Evolutionary conservation across 2,797 vertebrate genomes (phyloP).

Genomic region (Periophthalmus magnuspinnatus): DNA sequence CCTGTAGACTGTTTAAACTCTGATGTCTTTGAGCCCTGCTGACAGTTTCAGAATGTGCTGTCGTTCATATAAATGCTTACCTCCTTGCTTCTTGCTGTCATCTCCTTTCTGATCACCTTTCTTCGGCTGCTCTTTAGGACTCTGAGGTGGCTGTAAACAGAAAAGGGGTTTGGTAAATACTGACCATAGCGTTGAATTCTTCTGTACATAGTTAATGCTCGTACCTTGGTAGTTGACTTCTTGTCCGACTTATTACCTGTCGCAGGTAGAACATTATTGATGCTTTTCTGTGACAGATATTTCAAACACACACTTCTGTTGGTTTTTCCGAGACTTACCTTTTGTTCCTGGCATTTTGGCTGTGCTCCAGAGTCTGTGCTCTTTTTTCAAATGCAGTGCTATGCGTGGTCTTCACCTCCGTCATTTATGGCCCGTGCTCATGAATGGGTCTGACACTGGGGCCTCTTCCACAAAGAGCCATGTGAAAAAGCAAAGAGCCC

Average conservation of each 20-base stretch:
- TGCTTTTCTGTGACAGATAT: neutral
- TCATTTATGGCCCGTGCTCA: conserved; percentile 77
- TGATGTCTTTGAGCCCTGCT: too few species aligned
- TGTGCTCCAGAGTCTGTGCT: conserved; percentile 62
- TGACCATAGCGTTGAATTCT: conserved; percentile 10
- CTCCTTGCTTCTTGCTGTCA: conserved; percentile 84
- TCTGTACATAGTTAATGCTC: conserved; percentile 1
- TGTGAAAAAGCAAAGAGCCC: conserved; percentile 80
- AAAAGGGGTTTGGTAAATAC: conserved; percentile 6
- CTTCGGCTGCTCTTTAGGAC: conserved; percentile 83
- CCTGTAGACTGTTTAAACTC: too few species aligned
- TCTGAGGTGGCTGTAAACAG: conserved; percentile 77
- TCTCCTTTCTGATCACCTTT: conserved; percentile 86
- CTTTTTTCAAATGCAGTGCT: conserved; percentile 67
- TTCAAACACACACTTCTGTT: neutral
- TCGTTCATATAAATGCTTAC: conserved; percentile 62
- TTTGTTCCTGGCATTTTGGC: conserved; percentile 83
- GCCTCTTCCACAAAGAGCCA: conserved; percentile 78
- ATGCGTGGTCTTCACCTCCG: conserved; percentile 56
- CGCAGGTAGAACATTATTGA: conserved; percentile 33
- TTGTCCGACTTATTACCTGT: conserved; percentile 84
- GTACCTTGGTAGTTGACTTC: conserved; percentile 83
- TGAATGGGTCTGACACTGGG: conserved; percentile 72
- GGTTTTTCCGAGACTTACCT: conserved; percentile 57
- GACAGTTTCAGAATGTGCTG: neutral